Evolutionary conservation across 2,113 vertebrate species (phyloP), one percentile per base, ranked within the genome.

Genomic region (Phalacrocorax pelagicus): DNA sequence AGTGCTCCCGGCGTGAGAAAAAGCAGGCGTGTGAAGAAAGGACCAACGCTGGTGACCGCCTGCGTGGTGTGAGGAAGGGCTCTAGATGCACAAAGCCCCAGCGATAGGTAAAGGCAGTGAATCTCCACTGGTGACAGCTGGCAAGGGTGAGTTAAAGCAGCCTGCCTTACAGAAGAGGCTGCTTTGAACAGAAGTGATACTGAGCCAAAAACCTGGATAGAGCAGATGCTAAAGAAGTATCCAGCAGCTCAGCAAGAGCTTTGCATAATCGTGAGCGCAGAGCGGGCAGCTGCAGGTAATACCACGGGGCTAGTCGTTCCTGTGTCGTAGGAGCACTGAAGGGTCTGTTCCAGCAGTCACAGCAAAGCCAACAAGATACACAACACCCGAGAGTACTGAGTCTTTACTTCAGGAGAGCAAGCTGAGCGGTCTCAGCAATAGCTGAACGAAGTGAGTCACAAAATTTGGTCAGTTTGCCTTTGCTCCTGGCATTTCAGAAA

Each of bases 351-450:
- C 61, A 52, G 69, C 34, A 52, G 72, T 6, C 42, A 10, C 27
- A n/a, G 69, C 74, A 69, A 54, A 88, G 49, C 51, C 71, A 52
- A 4, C 10, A 5, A 15, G 9, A 26, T 13, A 32, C 72, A 12
- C 40, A 9, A 1, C 22, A 4, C 26, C 3, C 0, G 57, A 32
- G 40, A 58, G 29, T 3, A 15, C 2, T 2, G 30, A 40, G 51
- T 0, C 52, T 51, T 70, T 70, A 27, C 80, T 58, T 34, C 1
- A 29, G 47, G 52, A 55, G 46, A 86, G 83, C n/a, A 2, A 36
- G 26, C 10, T 47, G 30, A 40, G 30, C 1, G 21, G 75, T 18
- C 29, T 42, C 66, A 44, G 54, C 49, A 23, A 15, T 2, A 47
- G 29, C 49, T 36, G 30, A 47, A 29, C 30, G 6, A 36, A 88